Percentiles rank a stretch among this genome's conserved stretches.
Evolutionary conservation across 2,113 vertebrate genomes (phyloP).

Genomic region (Sakesphorus luctuosus): DNA sequence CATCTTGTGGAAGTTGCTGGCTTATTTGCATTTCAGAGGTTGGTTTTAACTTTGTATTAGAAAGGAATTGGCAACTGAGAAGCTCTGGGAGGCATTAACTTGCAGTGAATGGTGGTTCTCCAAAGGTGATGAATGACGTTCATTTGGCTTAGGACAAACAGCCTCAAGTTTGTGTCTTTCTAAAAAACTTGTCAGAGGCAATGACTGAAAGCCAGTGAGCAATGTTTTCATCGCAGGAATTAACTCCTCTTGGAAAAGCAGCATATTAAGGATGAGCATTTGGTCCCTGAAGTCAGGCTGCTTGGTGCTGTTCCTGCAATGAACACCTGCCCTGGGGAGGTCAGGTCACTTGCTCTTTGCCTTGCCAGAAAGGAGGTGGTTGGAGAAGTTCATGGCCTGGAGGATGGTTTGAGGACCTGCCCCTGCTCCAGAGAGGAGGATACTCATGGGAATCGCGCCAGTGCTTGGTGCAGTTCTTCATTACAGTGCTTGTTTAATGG

Average conservation of each 20-base stretch:
- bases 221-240: neutral
- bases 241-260: neutral
- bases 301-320: accelerated
- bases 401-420: neutral
- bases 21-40: constrained; percentile 65
- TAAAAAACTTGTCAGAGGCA: neutral
- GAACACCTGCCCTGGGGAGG: accelerated
- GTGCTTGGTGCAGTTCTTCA: accelerated
- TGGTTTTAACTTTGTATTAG: constrained; percentile 59
- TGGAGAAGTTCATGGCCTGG: accelerated
- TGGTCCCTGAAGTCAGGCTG: neutral
- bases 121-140: neutral
- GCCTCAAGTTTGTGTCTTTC: neutral
- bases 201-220: neutral
- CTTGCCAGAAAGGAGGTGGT: accelerated
- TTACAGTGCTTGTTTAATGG: neutral
- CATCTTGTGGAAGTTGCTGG: constrained; percentile 14
- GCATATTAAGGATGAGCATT: neutral
- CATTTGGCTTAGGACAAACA: neutral
- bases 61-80: constrained; percentile 31
- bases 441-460: accelerated
- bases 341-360: accelerated
- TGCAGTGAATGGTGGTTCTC: neutral
- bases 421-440: neutral
- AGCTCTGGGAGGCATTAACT: constrained; percentile 26